These are phyloP conservation scores for Chrysaora quinquecirrha DNA, from an alignment of 30 jellyfish, hydroid and myxozoan genomes.

Conservation along the genomic window DNA sequence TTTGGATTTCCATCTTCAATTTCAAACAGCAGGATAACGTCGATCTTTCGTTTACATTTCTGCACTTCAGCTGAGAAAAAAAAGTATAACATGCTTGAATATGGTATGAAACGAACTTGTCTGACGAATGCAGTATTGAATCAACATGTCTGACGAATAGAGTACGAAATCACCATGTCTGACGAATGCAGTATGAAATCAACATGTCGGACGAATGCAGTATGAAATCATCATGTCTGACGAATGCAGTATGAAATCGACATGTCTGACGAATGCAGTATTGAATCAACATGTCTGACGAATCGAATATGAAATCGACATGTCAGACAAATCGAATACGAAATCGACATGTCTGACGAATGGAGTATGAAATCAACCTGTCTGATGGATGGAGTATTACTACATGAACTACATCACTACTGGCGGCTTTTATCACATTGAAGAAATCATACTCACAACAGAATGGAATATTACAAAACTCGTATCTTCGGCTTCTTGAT, in stretches of 20 bases:
- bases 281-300: not conserved
- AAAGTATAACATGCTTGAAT: not conserved
- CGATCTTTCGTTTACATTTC: not conserved
- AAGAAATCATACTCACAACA: not conserved
- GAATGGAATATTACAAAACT: conserved; percentile 25
- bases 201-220: not conserved
- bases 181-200: not conserved
- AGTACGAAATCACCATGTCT: not conserved
- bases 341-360: too few species aligned
- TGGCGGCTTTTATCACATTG: not conserved
- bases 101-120: not conserved
- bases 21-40: not conserved
- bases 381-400: not conserved
- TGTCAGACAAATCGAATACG: too few species aligned
- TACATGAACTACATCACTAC: not conserved
- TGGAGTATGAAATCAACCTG: too few species aligned
- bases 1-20: not conserved
- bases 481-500: conserved; percentile 5
- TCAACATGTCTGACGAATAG: not conserved
- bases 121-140: not conserved
- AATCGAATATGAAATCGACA: not conserved
- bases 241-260: not conserved
- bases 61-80: not conserved
- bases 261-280: not conserved
- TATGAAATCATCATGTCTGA: not conserved